Conservation (phyloP, 1,140 invertebrate species). For the Bradysia coprophila region DNA sequence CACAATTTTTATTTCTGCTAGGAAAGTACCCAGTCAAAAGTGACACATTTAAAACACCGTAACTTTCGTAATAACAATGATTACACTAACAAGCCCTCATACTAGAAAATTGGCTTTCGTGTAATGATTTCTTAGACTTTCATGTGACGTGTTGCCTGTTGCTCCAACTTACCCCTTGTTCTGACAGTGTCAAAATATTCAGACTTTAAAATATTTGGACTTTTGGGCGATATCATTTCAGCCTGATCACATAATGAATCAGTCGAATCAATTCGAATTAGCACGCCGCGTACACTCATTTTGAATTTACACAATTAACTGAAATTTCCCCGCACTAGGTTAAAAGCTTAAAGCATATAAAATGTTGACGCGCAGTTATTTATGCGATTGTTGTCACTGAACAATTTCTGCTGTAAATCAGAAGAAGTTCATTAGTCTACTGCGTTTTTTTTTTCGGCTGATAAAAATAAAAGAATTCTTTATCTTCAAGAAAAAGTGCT, state of each 20-base stretch:
- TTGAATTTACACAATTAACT: conserved; percentile 1
- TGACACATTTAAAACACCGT: too few relatives aligned
- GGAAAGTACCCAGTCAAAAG: too few relatives aligned
- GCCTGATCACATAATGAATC: conserved; percentile 3
- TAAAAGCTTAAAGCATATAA: neutral
- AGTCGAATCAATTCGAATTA: conserved; percentile 4
- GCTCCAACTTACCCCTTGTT: neutral
- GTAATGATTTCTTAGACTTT: neutral
- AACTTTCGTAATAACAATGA: too few relatives aligned
- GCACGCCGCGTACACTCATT: conserved; percentile 7
- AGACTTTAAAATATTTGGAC: neutral
- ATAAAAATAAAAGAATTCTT: neutral
- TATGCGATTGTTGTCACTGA: neutral
- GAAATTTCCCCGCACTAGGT: neutral
- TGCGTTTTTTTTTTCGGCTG: neutral
- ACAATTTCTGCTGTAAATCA: neutral
- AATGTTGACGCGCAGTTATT: neutral
- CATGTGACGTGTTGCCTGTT: neutral
- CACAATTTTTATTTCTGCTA: too few relatives aligned
- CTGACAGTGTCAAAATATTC: neutral
- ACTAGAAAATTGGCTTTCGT: neutral
- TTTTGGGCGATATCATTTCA: neutral
- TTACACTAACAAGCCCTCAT: neutral
- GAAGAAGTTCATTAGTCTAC: neutral
- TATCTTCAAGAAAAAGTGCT: too few relatives aligned